phyloP scores from a whole-genome alignment of 2,113 vertebrate genomes.

The Dolichotis patagonum region DNA sequence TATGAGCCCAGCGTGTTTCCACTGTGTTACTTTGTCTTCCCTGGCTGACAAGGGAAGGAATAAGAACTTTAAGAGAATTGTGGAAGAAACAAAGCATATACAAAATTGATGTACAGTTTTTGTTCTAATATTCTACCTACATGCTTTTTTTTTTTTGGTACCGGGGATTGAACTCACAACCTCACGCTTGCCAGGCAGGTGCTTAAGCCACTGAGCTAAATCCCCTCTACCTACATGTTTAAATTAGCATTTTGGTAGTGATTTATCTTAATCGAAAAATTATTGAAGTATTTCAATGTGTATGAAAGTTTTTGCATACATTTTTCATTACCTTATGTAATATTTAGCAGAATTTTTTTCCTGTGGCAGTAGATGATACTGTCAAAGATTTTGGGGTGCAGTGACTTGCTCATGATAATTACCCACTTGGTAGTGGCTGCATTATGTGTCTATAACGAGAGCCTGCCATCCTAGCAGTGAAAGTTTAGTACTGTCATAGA shows the following conservation, averaged over 20 bases:
- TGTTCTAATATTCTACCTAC: not conserved
- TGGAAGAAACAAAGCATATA: not conserved
- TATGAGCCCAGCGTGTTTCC: no score
- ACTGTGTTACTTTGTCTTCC: no score
- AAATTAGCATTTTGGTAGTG: conserved; percentile 4
- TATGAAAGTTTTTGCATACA: not conserved
- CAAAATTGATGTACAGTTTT: not conserved
- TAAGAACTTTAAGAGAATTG: not conserved
- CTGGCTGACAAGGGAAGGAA: not conserved
- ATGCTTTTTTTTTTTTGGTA: no score
- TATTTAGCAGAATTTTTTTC: not conserved
- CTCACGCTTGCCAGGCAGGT: no score
- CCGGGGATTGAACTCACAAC: no score
- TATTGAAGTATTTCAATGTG: not conserved
- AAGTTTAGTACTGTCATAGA: not conserved
- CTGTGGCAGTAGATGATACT: not conserved
- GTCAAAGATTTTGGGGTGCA: not conserved
- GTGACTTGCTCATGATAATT: not conserved
- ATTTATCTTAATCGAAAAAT: not conserved
- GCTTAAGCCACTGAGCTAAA: no score
- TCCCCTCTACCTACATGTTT: not conserved
- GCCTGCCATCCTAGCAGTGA: not conserved
- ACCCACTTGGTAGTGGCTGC: not conserved
- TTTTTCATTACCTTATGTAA: conserved; percentile 12
- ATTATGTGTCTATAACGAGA: not conserved